Conservation (phyloP, 2,113 vertebrate species). For the Sylvia atricapilla region DNA sequence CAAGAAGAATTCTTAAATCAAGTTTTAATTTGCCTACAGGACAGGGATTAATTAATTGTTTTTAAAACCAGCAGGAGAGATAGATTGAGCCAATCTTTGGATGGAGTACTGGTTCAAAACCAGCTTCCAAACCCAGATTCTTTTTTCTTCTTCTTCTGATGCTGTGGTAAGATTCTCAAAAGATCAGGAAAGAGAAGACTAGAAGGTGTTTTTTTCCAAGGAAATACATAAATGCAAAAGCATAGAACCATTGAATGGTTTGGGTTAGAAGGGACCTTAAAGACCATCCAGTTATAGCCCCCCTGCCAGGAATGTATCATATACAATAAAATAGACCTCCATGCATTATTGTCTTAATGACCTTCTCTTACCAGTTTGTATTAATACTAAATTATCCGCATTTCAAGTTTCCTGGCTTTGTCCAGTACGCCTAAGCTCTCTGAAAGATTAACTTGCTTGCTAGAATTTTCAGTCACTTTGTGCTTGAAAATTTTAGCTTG, state of each 20-base stretch:
- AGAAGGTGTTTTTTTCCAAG: background rate
- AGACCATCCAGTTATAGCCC: background rate
- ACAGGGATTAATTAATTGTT: background rate
- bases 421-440: fast-evolving
- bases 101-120: background rate
- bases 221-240: background rate
- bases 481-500: background rate
- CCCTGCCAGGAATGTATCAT: background rate
- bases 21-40: background rate
- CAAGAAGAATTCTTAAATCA: background rate
- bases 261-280: background rate
- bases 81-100: background rate
- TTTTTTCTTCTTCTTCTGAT: background rate
- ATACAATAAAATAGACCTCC: background rate
- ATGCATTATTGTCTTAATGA: background rate
- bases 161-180: background rate
- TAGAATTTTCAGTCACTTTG: background rate
- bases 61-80: background rate
- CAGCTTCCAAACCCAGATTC: background rate
- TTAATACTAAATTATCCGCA: background rate
- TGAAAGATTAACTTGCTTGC: background rate
- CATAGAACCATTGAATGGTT: background rate
- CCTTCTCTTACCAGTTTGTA: background rate
- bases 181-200: background rate
- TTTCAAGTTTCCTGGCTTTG: background rate